phyloP scores from a whole-genome alignment of 2,113 vertebrate genomes.

The Typhlomys cinereus region DNA sequence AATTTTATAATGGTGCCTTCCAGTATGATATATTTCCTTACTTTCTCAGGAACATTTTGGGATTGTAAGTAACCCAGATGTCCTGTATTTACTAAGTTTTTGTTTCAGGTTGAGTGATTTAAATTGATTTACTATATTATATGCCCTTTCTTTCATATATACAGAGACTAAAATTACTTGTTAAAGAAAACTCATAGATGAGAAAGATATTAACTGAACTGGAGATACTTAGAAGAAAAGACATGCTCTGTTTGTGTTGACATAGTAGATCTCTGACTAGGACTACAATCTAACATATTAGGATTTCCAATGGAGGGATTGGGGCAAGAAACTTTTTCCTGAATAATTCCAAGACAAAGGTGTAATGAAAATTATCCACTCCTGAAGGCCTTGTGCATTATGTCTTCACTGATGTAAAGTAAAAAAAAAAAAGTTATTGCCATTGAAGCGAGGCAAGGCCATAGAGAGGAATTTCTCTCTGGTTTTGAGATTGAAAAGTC shows the following conservation, averaged over 20 bases:
- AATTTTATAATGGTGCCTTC: neutral
- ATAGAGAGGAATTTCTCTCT: neutral
- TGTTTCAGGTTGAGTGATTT: neutral
- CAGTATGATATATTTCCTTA: neutral
- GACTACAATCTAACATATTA: neutral
- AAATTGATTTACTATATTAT: neutral
- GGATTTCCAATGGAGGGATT: too few species aligned
- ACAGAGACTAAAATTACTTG: neutral
- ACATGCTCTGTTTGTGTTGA: neutral
- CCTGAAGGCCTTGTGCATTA: too few species aligned
- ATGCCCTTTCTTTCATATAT: neutral
- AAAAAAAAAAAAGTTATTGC: too few species aligned
- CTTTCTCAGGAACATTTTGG: neutral
- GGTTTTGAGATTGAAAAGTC: neutral
- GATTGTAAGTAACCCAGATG: neutral
- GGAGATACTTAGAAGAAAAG: neutral
- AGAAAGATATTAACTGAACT: neutral
- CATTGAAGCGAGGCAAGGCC: neutral
- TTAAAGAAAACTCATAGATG: neutral
- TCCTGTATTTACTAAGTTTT: neutral
- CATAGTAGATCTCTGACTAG: neutral
- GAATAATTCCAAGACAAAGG: neutral
- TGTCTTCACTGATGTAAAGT: neutral
- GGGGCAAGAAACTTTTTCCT: neutral
- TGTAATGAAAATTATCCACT: neutral